Conservation (phyloP, 2,113 vertebrate genomes). For the Rissa tridactyla region DNA sequence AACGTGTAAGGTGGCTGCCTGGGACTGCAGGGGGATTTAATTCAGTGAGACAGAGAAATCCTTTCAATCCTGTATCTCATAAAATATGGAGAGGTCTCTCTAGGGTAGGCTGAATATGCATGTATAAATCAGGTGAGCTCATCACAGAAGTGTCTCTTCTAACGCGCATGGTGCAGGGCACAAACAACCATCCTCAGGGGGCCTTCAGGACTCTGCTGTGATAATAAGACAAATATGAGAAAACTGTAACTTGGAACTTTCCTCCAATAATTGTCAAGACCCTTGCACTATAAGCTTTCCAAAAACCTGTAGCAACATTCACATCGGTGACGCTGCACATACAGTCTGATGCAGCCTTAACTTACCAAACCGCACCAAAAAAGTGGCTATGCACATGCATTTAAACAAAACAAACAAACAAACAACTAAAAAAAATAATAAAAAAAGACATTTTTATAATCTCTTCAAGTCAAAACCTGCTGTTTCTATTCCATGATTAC, state of each 20-base stretch:
- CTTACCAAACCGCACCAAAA: not conserved
- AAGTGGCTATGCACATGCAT: not conserved
- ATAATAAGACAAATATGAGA: not conserved
- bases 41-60: conserved; percentile 19
- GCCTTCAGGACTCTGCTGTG: not conserved
- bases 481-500: not conserved
- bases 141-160: not conserved
- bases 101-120: not conserved
- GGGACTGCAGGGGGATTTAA: not conserved
- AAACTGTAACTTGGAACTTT: not conserved
- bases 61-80: conserved; percentile 17
- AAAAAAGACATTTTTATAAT: not conserved
- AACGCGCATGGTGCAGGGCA: not conserved
- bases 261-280: not conserved
- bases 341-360: not conserved
- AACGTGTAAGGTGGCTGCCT: not conserved
- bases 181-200: not conserved
- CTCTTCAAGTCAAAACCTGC: not conserved
- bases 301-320: not conserved
- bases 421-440: too few relatives aligned
- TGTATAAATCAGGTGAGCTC: not conserved
- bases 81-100: conserved; percentile 2
- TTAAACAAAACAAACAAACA: not conserved
- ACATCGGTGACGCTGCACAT: not conserved
- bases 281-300: not conserved